Percentiles rank a stretch among this genome's conserved stretches.
Conservation (phyloP, 2,113 vertebrate species). For the Haemorhous mexicanus region DNA sequence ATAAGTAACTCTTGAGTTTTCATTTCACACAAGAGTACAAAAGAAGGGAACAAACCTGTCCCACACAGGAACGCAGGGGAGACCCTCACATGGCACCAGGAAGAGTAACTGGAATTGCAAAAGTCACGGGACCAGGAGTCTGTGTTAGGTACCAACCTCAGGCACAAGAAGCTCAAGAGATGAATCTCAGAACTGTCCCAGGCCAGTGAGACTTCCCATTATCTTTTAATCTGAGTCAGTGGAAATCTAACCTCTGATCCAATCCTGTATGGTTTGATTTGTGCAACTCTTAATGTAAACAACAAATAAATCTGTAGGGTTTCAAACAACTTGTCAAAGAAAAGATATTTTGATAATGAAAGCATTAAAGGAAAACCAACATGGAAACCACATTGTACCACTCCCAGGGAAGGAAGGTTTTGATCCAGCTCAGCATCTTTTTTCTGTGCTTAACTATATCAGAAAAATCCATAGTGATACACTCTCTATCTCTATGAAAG, state of each 20-base stretch:
- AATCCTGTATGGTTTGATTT: neutral
- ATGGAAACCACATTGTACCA: neutral
- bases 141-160: neutral
- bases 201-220: neutral
- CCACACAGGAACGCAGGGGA: neutral
- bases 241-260: neutral
- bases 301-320: neutral
- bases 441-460: neutral
- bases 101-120: neutral
- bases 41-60: neutral
- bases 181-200: neutral
- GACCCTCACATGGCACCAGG: neutral
- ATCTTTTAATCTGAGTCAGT: neutral
- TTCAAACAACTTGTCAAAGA: neutral
- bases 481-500: neutral
- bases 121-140: accelerated
- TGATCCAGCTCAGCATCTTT: neutral
- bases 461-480: neutral
- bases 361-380: neutral
- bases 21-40: neutral
- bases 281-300: neutral
- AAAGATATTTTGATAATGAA: neutral
- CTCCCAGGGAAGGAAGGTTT: neutral
- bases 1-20: neutral
- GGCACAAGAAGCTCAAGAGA: neutral